Evolutionary conservation across 2,113 vertebrate genomes (phyloP).

Genomic region (Seriola rivoliana): DNA sequence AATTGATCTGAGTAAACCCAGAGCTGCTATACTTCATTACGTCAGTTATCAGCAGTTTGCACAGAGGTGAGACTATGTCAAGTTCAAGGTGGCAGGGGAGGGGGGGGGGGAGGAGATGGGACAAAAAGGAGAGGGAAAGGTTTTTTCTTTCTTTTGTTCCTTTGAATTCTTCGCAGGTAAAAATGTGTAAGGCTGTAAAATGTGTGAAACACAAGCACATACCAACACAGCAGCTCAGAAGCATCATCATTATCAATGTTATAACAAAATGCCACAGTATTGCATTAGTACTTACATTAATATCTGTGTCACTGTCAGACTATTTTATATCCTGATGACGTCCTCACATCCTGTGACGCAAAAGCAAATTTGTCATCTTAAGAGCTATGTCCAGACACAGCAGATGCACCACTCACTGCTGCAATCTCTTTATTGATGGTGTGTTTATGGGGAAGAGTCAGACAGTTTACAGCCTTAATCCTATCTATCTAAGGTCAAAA

Average conservation of each 20-base stretch:
- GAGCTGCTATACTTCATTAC: conserved; percentile 19
- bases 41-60: conserved; percentile 34
- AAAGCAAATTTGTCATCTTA: background rate
- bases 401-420: background rate
- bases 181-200: too few relatives aligned
- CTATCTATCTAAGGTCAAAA: background rate
- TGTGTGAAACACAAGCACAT: background rate
- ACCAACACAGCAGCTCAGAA: background rate
- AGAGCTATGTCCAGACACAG: conserved; percentile 6
- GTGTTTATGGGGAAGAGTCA: conserved; percentile 10
- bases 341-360: conserved; percentile 26
- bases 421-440: conserved; percentile 21
- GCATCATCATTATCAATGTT: too few relatives aligned
- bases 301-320: background rate
- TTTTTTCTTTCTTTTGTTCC: background rate
- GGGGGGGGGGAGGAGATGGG: background rate
- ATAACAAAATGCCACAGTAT: background rate
- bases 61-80: conserved; percentile 46
- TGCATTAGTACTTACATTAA: background rate
- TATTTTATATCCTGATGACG: background rate
- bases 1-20: conserved; percentile 78
- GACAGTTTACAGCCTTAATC: conserved; percentile 24
- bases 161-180: too few relatives aligned
- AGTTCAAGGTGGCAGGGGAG: conserved; percentile 20
- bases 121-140: background rate